A percentile compares a stretch with the other conserved stretches of the same genome.
These are phyloP conservation scores for Pachymerium ferrugineum DNA, from an alignment of 2,888 invertebrate genomes.

Conservation along the genomic window DNA sequence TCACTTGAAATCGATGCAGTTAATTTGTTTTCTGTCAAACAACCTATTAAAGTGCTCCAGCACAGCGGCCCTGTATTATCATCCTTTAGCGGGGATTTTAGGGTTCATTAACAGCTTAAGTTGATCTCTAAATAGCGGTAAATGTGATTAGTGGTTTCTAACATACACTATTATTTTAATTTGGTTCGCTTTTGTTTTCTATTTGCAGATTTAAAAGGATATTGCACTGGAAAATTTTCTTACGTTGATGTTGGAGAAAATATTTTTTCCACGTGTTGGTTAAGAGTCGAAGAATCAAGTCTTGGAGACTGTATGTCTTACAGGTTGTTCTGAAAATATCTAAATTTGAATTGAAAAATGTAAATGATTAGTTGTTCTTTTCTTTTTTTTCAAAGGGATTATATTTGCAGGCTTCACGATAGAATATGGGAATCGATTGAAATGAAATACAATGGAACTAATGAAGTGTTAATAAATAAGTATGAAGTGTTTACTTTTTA, in stretches of 20 bases:
- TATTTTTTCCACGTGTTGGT: not conserved
- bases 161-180: not conserved
- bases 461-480: no score
- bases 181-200: not conserved
- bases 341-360: no score
- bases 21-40: constrained; percentile 13
- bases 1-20: constrained; percentile 2
- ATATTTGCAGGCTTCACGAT: no score
- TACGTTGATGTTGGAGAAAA: not conserved
- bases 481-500: not conserved
- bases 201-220: not conserved
- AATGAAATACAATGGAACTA: no score
- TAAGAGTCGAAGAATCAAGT: not conserved
- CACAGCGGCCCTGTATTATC: not conserved
- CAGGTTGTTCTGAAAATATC: not conserved
- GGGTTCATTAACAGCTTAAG: not conserved
- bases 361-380: no score
- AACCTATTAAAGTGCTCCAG: not conserved
- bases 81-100: not conserved
- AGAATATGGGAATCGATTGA: no score
- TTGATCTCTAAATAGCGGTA: no score
- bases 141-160: not conserved
- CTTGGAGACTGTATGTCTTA: not conserved
- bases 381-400: no score
- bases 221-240: not conserved